Percentiles rank a stretch among this genome's conserved stretches.
These are phyloP conservation scores for Orchesella cincta DNA, from an alignment of 1,140 invertebrate species.

Conservation along the genomic window DNA sequence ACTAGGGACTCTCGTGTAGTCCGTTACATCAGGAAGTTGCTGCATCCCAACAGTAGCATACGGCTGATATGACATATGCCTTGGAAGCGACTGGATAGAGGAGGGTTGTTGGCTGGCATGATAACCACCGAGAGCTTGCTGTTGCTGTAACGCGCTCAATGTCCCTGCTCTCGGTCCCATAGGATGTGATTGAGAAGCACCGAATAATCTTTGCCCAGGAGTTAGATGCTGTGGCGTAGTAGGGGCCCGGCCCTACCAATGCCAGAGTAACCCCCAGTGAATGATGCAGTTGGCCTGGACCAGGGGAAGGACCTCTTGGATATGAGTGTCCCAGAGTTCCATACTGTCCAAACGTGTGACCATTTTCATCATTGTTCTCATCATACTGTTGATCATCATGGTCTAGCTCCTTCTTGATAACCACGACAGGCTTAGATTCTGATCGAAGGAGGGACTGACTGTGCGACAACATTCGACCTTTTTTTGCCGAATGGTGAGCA, in stretches of 20 bases:
- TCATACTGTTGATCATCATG: conserved; percentile 73
- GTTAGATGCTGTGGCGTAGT: conserved; percentile 28
- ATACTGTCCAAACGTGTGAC: conserved; percentile 31
- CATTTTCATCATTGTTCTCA: conserved; percentile 50
- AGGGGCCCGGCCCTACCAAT: conserved; percentile 37
- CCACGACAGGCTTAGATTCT: conserved; percentile 88
- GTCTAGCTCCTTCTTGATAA: conserved; percentile 85
- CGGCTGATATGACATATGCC: conserved; percentile 48
- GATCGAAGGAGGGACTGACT: conserved; percentile 59
- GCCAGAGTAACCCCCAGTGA: conserved; percentile 56
- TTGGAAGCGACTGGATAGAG: conserved; percentile 51
- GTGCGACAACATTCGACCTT: conserved; percentile 34
- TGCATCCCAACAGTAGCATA: conserved; percentile 49
- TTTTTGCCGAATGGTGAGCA: conserved; percentile 81
- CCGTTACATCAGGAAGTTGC: conserved; percentile 48
- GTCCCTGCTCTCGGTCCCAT: conserved; percentile 8
- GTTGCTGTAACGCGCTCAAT: conserved; percentile 23
- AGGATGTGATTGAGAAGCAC: conserved; percentile 14
- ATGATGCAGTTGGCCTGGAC: conserved; percentile 63
- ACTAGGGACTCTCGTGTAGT: conserved; percentile 45
- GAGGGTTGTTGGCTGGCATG: conserved; percentile 28
- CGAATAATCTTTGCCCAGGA: conserved; percentile 25
- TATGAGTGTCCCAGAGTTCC: conserved; percentile 35
- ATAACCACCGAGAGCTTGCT: conserved; percentile 27
- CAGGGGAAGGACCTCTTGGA: neutral